Conservation (phyloP, 2,113 vertebrate species). For the Thymallus thymallus region DNA sequence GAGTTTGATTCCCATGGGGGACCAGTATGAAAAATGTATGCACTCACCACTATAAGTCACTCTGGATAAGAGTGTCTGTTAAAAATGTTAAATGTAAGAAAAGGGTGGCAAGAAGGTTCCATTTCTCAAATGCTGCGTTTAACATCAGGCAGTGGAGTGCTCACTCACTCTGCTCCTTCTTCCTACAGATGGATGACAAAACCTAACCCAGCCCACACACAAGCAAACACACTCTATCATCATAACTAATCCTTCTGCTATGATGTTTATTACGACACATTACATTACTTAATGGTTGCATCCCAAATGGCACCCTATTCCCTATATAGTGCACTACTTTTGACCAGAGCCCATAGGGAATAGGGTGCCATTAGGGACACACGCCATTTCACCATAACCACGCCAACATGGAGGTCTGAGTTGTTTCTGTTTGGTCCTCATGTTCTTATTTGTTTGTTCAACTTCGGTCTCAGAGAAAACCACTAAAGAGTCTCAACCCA, state of each 20-base stretch:
- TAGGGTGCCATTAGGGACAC: too few relatives aligned
- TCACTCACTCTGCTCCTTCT: slow-evolving; percentile 24
- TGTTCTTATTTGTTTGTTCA: slow-evolving; percentile 62
- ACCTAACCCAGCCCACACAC: slow-evolving; percentile 34
- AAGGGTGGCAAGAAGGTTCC: too few relatives aligned
- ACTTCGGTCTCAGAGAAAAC: slow-evolving; percentile 26
- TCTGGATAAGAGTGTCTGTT: too few relatives aligned
- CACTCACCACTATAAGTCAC: too few relatives aligned
- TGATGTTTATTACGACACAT: slow-evolving; percentile 55
- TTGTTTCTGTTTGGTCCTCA: slow-evolving; percentile 39
- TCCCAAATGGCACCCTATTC: too few relatives aligned
- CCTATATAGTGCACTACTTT: too few relatives aligned
- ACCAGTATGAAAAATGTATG: too few relatives aligned
- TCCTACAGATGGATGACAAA: slow-evolving; percentile 38
- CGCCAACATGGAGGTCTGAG: slow-evolving; percentile 54
- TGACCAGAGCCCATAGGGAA: too few relatives aligned
- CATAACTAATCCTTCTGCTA: slow-evolving; percentile 21
- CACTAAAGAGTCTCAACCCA: neutral
- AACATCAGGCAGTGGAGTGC: slow-evolving; percentile 6
- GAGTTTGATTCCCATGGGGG: too few relatives aligned
- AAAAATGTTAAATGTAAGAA: too few relatives aligned
- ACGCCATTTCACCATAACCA: slow-evolving; percentile 52
- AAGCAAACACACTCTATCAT: slow-evolving; percentile 55
- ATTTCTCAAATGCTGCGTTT: too few relatives aligned
- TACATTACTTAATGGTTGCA: slow-evolving; percentile 33